A percentile compares a stretch with the other conserved stretches of the same genome.
Evolutionary conservation across 2,888 invertebrate genomes (phyloP).

Genomic region (Lithophane ornitopus): DNA sequence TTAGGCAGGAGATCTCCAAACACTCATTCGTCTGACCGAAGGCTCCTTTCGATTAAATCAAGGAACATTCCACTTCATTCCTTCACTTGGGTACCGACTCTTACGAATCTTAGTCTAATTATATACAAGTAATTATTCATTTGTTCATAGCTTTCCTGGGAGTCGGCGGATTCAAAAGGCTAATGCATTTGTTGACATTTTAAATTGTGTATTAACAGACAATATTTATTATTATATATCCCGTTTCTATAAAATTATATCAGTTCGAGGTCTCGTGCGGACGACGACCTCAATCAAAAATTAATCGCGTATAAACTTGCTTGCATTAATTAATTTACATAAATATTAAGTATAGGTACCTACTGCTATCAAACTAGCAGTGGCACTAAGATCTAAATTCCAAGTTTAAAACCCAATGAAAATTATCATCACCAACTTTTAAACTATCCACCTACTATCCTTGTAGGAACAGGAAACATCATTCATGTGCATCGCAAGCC

Average conservation of each 20-base stretch:
- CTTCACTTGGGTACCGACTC: neutral
- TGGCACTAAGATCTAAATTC: neutral
- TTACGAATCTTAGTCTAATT: neutral
- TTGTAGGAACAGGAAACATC: too few species aligned
- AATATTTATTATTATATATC: constrained; percentile 7
- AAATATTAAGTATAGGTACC: constrained; percentile 10
- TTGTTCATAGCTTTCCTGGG: neutral
- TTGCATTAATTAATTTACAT: constrained; percentile 46
- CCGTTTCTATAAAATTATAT: constrained; percentile 19
- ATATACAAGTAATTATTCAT: neutral
- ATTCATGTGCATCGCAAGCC: neutral
- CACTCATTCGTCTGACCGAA: neutral
- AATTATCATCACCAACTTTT: neutral
- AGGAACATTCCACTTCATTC: neutral
- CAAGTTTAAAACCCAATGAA: neutral
- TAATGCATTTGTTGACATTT: constrained; percentile 13
- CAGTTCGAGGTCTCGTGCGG: constrained; percentile 36
- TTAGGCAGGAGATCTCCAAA: neutral
- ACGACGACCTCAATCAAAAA: constrained; percentile 42
- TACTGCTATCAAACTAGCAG: constrained; percentile 12
- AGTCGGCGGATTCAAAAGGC: neutral
- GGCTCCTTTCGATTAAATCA: neutral
- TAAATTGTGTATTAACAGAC: constrained; percentile 1
- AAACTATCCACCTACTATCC: neutral
- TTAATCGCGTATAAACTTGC: constrained; percentile 22